Evolutionary conservation across 2,113 vertebrate genomes (phyloP).

Genomic region (Syrrhaptes paradoxus): DNA sequence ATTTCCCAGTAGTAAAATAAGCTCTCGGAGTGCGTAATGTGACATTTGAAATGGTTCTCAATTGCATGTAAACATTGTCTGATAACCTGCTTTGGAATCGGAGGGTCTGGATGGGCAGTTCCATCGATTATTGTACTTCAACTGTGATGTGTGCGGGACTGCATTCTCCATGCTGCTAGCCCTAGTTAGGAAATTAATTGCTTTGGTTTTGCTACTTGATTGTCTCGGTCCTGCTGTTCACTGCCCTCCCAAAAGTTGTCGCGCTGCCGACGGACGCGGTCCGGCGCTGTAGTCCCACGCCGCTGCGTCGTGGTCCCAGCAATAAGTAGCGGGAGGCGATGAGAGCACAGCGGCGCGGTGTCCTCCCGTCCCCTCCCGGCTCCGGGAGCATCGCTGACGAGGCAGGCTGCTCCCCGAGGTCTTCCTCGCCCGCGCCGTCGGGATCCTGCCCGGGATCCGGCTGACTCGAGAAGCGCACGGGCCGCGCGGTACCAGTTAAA

Average conservation of each 20-base stretch:
- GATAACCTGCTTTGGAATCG: slow-evolving; percentile 74
- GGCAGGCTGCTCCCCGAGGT: slow-evolving; percentile 60
- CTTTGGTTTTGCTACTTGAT: slow-evolving; percentile 78
- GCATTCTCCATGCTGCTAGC: slow-evolving; percentile 77
- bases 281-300: slow-evolving; percentile 33
- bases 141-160: slow-evolving; percentile 78
- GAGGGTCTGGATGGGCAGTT: slow-evolving; percentile 76
- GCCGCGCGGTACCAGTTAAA: slow-evolving; percentile 52
- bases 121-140: slow-evolving; percentile 72
- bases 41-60: slow-evolving; percentile 79
- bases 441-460: slow-evolving; percentile 70
- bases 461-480: slow-evolving; percentile 37
- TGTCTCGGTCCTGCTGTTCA: slow-evolving; percentile 66
- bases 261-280: background rate
- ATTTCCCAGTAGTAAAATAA: slow-evolving; percentile 79
- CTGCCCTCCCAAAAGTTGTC: slow-evolving; percentile 59
- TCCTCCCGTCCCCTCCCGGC: slow-evolving; percentile 32
- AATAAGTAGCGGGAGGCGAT: slow-evolving; percentile 69
- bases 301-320: slow-evolving; percentile 56
- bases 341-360: slow-evolving; percentile 58
- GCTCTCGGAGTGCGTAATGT: slow-evolving; percentile 79
- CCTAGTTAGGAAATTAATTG: slow-evolving; percentile 74
- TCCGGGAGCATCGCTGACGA: slow-evolving; percentile 23
- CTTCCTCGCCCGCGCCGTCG: slow-evolving; percentile 57
- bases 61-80: slow-evolving; percentile 75